phyloP scores from a whole-genome alignment of 2,888 invertebrate species.

The Rhingia campestris region DNA sequence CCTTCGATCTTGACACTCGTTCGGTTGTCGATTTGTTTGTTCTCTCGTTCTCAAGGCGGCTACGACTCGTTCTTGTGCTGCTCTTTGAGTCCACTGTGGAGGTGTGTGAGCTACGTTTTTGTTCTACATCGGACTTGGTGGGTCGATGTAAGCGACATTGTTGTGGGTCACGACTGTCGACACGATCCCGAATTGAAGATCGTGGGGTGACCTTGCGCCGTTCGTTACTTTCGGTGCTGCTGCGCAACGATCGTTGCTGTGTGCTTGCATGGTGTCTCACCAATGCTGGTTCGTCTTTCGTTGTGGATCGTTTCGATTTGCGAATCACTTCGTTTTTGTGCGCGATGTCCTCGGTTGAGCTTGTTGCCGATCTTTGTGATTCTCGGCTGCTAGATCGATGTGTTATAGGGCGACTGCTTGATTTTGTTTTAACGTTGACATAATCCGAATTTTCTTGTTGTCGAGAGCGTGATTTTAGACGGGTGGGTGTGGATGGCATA shows the following conservation, averaged over 20 bases:
- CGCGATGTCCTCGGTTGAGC: slow-evolving; percentile 64
- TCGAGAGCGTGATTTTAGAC: slow-evolving; percentile 76
- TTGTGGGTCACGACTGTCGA: slow-evolving; percentile 69
- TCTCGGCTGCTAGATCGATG: slow-evolving; percentile 76
- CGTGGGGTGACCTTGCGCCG: slow-evolving; percentile 75
- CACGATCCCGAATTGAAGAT: slow-evolving; percentile 72
- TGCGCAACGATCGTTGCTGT: slow-evolving; percentile 63
- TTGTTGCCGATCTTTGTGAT: slow-evolving; percentile 65
- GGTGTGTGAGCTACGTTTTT: slow-evolving; percentile 63
- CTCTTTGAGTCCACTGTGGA: slow-evolving; percentile 63
- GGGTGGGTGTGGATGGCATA: slow-evolving; percentile 78
- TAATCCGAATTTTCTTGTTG: slow-evolving; percentile 75
- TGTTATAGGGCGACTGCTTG: slow-evolving; percentile 77
- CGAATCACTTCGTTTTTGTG: slow-evolving; percentile 48
- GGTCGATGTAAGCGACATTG: slow-evolving; percentile 62
- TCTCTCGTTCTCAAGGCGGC: slow-evolving; percentile 58
- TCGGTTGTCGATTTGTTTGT: slow-evolving; percentile 74
- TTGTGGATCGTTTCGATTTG: slow-evolving; percentile 70
- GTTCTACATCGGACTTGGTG: slow-evolving; percentile 60
- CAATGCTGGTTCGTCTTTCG: slow-evolving; percentile 68
- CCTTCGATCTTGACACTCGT: slow-evolving; percentile 76
- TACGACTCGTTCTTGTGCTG: slow-evolving; percentile 55
- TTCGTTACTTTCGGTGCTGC: slow-evolving; percentile 69
- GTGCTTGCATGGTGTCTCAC: slow-evolving; percentile 50
- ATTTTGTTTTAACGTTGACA: slow-evolving; percentile 72